Conservation (phyloP, 2,888 invertebrate species). For the Strigamia transsilvanica region DNA sequence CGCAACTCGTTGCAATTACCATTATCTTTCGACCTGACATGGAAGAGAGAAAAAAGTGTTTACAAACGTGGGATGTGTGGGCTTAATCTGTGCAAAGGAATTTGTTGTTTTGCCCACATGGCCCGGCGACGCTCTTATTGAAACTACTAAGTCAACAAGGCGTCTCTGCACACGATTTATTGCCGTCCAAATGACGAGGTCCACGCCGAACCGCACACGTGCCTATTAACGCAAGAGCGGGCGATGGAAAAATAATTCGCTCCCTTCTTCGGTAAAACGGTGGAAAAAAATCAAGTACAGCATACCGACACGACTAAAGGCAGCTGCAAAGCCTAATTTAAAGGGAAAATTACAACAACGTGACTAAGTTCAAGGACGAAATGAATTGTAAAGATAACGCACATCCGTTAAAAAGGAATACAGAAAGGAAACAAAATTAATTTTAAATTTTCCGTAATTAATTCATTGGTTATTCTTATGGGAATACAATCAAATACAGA, state of each 20-base stretch:
- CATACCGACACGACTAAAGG: constrained; percentile 38
- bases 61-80: not conserved
- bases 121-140: constrained; percentile 16
- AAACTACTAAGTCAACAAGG: constrained; percentile 38
- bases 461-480: not conserved
- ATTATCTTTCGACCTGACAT: constrained; percentile 18
- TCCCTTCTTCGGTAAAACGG: not conserved
- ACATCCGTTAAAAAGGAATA: not conserved
- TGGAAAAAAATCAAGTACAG: not conserved
- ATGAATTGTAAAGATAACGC: constrained; percentile 1
- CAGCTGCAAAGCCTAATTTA: constrained; percentile 34
- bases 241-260: constrained; percentile 30
- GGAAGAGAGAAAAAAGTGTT: not conserved
- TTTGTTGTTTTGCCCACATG: constrained; percentile 36
- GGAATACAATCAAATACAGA: too few species aligned
- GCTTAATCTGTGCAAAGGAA: constrained; percentile 23
- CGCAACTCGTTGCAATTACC: constrained; percentile 30
- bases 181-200: constrained; percentile 38
- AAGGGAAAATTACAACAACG: constrained; percentile 27
- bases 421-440: too few species aligned
- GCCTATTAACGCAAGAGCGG: constrained; percentile 15
- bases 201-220: constrained; percentile 5
- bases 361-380: constrained; percentile 27
- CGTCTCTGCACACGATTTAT: constrained; percentile 2
- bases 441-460: too few species aligned